Evolutionary conservation across 2,797 vertebrate genomes (phyloP).

Genomic region (Tauraco hartlaubi): DNA sequence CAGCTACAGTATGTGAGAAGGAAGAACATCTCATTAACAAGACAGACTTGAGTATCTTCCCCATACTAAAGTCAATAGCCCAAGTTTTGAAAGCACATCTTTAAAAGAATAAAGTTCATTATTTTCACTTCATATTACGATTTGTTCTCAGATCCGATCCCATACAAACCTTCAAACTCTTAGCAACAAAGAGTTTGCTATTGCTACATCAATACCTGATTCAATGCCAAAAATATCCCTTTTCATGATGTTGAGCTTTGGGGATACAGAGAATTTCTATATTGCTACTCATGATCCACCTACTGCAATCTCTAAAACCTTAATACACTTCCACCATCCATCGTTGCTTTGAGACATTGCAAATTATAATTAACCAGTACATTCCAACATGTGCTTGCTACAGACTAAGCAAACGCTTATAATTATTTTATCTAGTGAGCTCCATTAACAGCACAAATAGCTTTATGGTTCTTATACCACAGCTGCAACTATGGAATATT

Average conservation of each 20-base stretch:
- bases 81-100: not conserved
- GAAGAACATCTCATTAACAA: not conserved
- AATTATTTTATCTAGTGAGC: not conserved
- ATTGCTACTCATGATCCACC: not conserved
- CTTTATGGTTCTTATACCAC: not conserved
- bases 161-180: not conserved
- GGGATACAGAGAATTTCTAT: not conserved
- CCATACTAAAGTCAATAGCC: not conserved
- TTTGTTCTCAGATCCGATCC: not conserved
- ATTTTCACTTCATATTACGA: not conserved
- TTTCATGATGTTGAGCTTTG: not conserved
- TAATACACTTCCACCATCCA: not conserved
- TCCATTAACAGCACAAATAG: conserved; percentile 11
- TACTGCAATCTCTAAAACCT: not conserved
- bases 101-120: not conserved
- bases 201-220: not conserved
- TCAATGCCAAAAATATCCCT: not conserved
- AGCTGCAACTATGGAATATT: not conserved
- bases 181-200: not conserved
- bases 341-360: not conserved
- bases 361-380: not conserved
- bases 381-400: not conserved
- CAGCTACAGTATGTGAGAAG: not conserved
- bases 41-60: not conserved
- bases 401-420: not conserved